A percentile compares a stretch with the other conserved stretches of the same genome.
phyloP scores from a whole-genome alignment of 1,140 invertebrate genomes.

The Lepidurus couesii region DNA sequence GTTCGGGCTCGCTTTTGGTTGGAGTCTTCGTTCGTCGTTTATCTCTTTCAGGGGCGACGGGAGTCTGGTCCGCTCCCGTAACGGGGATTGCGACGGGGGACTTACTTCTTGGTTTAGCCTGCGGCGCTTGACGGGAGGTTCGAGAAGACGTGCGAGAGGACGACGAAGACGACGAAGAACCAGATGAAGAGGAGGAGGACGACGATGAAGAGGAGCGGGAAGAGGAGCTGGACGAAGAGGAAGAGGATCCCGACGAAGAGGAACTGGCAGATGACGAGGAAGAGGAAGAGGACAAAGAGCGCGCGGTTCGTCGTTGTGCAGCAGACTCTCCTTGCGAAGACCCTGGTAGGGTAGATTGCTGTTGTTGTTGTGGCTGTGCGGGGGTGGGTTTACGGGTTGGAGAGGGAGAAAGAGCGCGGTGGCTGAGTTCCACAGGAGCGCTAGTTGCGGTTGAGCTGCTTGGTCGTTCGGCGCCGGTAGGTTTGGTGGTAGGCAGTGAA shows the following conservation, averaged over 20 bases:
- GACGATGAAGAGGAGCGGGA: conserved; percentile 26
- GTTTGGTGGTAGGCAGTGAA: conserved; percentile 26
- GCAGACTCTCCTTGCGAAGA: background rate
- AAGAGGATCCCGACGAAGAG: conserved; percentile 41
- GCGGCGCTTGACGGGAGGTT: background rate
- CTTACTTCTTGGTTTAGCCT: conserved; percentile 26
- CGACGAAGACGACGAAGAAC: background rate
- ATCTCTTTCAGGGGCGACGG: conserved; percentile 17
- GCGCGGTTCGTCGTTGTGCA: background rate
- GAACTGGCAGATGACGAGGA: conserved; percentile 43
- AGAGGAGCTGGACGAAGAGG: conserved; percentile 32
- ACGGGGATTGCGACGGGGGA: background rate
- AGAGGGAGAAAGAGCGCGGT: conserved; percentile 19
- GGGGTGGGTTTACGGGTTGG: background rate
- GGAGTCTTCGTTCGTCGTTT: background rate
- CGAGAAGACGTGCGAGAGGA: background rate
- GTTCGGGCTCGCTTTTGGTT: background rate
- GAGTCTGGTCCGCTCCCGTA: background rate
- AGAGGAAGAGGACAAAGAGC: conserved; percentile 41
- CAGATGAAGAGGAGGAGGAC: conserved; percentile 24
- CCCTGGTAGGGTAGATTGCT: background rate
- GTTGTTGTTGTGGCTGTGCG: conserved; percentile 27
- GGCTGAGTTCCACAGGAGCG: conserved; percentile 21
- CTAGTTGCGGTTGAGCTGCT: conserved; percentile 1
- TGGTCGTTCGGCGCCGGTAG: background rate